A percentile compares a stretch with the other conserved stretches of the same genome.
Evolutionary conservation across 2,113 vertebrate species (phyloP).

Genomic region (Calyptommatus sinebrachiatus): DNA sequence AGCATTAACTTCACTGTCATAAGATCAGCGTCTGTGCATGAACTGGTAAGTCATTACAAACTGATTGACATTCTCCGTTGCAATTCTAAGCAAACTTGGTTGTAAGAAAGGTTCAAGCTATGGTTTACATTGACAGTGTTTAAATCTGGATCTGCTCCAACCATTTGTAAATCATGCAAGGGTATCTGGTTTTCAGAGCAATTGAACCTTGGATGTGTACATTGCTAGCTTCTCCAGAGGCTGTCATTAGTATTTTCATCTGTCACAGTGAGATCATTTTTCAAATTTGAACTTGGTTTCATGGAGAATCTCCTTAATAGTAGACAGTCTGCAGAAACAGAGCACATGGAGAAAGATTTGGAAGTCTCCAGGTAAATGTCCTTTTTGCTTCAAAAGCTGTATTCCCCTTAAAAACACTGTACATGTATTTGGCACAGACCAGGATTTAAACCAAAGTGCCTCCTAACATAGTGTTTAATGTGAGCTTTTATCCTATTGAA

Average conservation of each 20-base stretch:
- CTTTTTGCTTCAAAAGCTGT: not conserved
- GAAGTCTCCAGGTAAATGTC: not conserved
- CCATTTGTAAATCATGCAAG: not conserved
- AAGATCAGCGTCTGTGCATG: slow-evolving; percentile 63
- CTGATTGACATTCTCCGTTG: slow-evolving; percentile 51
- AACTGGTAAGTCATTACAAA: slow-evolving; percentile 69
- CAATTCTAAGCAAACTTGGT: not conserved
- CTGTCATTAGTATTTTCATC: not conserved
- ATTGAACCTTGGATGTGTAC: not conserved
- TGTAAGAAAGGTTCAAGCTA: slow-evolving; percentile 10
- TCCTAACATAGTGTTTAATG: not conserved
- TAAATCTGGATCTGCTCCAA: not conserved
- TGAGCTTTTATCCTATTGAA: not conserved
- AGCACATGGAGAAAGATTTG: not conserved
- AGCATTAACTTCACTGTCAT: slow-evolving; percentile 69
- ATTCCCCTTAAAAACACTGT: not conserved
- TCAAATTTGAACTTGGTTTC: not conserved
- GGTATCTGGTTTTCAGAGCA: not conserved
- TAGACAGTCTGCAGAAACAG: not conserved
- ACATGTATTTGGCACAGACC: not conserved
- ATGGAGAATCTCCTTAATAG: not conserved
- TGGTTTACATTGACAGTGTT: not conserved
- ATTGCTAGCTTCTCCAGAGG: not conserved
- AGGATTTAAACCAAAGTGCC: not conserved
- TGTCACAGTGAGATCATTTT: not conserved